Evolutionary conservation across 2,797 vertebrate species (phyloP).

Genomic region (Gambelia wislizenii): DNA sequence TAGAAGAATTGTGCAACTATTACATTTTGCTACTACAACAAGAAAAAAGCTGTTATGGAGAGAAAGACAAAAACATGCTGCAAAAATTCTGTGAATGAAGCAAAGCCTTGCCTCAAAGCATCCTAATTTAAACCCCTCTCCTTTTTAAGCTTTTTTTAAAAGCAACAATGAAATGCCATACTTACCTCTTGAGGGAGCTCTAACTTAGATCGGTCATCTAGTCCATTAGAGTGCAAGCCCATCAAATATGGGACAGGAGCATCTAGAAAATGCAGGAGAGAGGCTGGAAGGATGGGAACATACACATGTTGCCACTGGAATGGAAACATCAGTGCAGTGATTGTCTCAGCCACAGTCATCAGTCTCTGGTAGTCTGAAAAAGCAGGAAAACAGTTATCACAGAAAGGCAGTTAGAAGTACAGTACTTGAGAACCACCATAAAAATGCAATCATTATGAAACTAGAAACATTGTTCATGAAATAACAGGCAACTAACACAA

Average conservation of each 20-base stretch:
- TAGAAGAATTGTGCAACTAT: neutral
- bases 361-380: slow-evolving; percentile 96
- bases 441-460: neutral
- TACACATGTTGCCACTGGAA: slow-evolving; percentile 99
- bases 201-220: slow-evolving; percentile 95
- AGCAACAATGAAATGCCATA: neutral
- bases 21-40: neutral
- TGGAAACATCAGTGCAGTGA: slow-evolving; percentile 98
- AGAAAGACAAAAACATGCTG: neutral
- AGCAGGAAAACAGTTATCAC: slow-evolving; percentile 50
- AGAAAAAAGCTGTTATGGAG: neutral
- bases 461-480: neutral
- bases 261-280: slow-evolving; percentile 98
- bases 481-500: neutral
- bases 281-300: slow-evolving; percentile 97
- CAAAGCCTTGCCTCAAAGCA: neutral
- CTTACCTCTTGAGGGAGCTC: slow-evolving; percentile 97
- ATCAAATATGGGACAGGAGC: slow-evolving; percentile 98
- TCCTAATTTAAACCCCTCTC: neutral
- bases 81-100: neutral
- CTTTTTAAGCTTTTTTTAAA: neutral
- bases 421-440: neutral
- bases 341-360: slow-evolving; percentile 99
- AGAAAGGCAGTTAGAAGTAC: slow-evolving; percentile 7
- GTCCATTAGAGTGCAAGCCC: slow-evolving; percentile 97